Conservation (phyloP, 2,888 invertebrate genomes). For the Ditylenchus weischeri region DNA sequence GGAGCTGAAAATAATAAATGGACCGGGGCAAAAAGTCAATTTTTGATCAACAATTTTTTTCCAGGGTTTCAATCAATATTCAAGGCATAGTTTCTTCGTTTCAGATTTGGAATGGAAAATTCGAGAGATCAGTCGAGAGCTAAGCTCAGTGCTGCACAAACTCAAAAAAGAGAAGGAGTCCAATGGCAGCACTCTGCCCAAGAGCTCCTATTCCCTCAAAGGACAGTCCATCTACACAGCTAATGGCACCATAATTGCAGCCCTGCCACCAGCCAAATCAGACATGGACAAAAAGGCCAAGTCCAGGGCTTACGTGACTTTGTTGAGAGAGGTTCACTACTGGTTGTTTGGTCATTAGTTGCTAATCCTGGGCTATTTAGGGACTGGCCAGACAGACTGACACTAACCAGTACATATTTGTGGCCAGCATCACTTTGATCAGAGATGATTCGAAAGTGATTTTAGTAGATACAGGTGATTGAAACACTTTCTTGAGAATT, state of each 20-base stretch:
- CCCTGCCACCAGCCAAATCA: conserved; percentile 2
- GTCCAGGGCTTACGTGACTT: conserved; percentile 33
- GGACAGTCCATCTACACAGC: conserved; percentile 12
- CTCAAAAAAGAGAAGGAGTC: not conserved
- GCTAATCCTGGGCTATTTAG: conserved; percentile 25
- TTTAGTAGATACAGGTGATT: conserved; percentile 46
- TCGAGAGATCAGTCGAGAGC: conserved; percentile 35
- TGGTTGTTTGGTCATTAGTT: no score
- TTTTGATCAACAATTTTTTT: no score
- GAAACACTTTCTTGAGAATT: no score
- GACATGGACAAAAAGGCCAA: not conserved
- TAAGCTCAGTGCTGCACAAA: conserved; percentile 23
- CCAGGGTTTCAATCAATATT: no score
- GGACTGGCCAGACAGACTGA: conserved; percentile 52
- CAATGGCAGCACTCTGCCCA: conserved; percentile 6
- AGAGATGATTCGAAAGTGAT: conserved; percentile 48
- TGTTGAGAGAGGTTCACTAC: conserved; percentile 30
- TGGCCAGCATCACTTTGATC: conserved; percentile 53
- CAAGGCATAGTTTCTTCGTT: not conserved
- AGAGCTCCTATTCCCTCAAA: conserved; percentile 3
- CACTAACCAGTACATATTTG: conserved; percentile 47
- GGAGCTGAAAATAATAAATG: no score
- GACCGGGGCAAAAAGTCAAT: no score
- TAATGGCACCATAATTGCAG: conserved; percentile 11
- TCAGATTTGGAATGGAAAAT: conserved; percentile 36